phyloP scores from a whole-genome alignment of 2,888 invertebrate genomes.

The Mimas tiliae region DNA sequence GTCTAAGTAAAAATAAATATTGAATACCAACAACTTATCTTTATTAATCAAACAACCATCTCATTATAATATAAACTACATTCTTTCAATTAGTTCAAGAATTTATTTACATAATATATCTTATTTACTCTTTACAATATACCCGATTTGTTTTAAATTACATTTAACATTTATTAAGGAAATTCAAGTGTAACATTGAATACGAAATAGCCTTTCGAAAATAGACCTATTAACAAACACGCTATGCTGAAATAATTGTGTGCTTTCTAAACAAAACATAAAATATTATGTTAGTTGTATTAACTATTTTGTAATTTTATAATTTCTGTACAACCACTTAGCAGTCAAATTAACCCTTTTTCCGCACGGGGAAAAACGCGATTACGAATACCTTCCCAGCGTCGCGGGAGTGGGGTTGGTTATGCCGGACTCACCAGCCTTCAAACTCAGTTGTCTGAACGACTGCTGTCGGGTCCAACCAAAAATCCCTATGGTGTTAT shows the following conservation, averaged over 20 bases:
- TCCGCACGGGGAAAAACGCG: too few species aligned
- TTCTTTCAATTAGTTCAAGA: conserved; percentile 3
- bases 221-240: conserved; percentile 5
- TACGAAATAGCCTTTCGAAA: conserved; percentile 15
- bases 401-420: too few species aligned
- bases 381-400: too few species aligned
- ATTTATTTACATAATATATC: conserved; percentile 2
- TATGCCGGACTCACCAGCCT: too few species aligned
- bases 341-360: too few species aligned
- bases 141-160: not conserved
- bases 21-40: too few species aligned
- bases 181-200: conserved; percentile 19
- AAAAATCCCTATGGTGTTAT: too few species aligned
- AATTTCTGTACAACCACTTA: not conserved
- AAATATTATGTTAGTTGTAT: not conserved
- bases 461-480: too few species aligned
- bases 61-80: not conserved
- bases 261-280: not conserved
- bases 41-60: not conserved
- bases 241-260: not conserved
- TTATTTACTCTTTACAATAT: not conserved
- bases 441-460: too few species aligned
- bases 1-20: too few species aligned
- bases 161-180: conserved; percentile 1
- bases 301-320: not conserved